Conservation (phyloP, 2,888 invertebrate genomes). For the Bugula neritina region DNA sequence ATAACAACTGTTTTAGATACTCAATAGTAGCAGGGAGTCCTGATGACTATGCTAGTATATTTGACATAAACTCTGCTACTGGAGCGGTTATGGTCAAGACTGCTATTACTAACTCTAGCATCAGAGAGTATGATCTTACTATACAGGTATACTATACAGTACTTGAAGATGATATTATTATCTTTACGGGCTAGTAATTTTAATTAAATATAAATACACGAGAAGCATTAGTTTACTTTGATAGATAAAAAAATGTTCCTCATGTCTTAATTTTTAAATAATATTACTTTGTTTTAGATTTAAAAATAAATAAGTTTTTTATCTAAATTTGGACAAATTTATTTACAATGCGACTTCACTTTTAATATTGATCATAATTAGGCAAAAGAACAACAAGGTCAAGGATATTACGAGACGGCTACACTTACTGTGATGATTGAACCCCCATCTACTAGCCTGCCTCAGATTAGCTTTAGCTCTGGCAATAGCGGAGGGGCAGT, state of each 20-base stretch:
- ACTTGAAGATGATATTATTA: too few species aligned
- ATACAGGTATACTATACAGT: not conserved
- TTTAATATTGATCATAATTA: too few species aligned
- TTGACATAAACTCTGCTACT: not conserved
- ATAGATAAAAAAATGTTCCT: too few species aligned
- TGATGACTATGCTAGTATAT: not conserved
- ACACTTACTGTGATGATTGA: not conserved
- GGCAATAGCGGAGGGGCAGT: not conserved
- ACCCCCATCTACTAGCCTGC: not conserved
- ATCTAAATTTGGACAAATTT: too few species aligned
- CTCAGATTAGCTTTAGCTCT: conserved; percentile 20
- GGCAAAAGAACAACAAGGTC: conserved; percentile 19
- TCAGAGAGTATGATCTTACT: conserved; percentile 19
- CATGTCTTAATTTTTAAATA: too few species aligned
- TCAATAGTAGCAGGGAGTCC: not conserved
- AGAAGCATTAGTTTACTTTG: too few species aligned
- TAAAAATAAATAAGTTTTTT: too few species aligned
- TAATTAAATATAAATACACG: too few species aligned
- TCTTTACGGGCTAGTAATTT: too few species aligned
- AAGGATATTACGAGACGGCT: conserved; percentile 18
- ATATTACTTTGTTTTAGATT: too few species aligned
- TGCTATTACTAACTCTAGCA: not conserved
- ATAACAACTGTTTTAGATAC: conserved; percentile 15
- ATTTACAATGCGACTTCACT: too few species aligned
- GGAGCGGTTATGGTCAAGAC: not conserved